phyloP scores from a whole-genome alignment of 1,140 invertebrate genomes.

The Bombus breviceps region DNA sequence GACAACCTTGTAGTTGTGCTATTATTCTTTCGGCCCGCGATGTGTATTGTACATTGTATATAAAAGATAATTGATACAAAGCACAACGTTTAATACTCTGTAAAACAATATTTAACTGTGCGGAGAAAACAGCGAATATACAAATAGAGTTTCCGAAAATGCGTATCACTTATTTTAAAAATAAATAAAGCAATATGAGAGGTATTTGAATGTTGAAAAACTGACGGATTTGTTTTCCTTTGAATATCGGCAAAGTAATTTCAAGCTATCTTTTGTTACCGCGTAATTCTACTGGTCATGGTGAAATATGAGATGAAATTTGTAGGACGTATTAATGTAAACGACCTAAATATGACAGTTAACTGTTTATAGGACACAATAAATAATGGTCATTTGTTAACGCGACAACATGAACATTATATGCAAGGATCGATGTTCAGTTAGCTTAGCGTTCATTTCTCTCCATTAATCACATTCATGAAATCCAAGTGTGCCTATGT shows the following conservation, averaged over 20 bases:
- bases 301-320: conserved; percentile 5
- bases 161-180: neutral
- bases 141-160: neutral
- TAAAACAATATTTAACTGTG: neutral
- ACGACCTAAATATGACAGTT: neutral
- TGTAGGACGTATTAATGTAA: neutral
- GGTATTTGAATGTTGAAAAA: neutral
- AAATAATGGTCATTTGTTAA: conserved; percentile 34
- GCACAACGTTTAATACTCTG: neutral
- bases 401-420: conserved; percentile 31
- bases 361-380: conserved; percentile 5
- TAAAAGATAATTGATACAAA: too few species aligned
- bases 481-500: conserved; percentile 41
- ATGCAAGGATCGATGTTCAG: conserved; percentile 33
- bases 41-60: too few species aligned
- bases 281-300: neutral
- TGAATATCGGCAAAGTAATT: neutral
- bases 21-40: neutral
- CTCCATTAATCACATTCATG: conserved; percentile 49
- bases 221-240: neutral
- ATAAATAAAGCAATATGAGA: neutral
- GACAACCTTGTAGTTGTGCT: neutral
- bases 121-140: neutral
- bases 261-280: neutral
- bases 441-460: conserved; percentile 48